Evolutionary conservation across 1,140 invertebrate species (phyloP).

Genomic region (Antheraea mylitta): DNA sequence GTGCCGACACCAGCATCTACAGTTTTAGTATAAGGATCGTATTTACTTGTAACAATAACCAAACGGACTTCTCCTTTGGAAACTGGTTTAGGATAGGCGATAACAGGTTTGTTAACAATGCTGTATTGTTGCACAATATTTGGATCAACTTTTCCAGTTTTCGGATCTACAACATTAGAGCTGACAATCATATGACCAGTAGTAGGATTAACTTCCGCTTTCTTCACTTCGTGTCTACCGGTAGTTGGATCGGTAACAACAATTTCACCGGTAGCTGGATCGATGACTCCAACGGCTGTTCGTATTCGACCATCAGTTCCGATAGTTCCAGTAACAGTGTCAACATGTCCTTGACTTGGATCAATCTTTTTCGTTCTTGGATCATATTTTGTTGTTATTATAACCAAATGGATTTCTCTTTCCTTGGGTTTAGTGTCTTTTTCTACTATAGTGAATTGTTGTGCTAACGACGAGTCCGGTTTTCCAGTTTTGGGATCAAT

Average conservation of each 20-base stretch:
- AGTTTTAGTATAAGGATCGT: slow-evolving; percentile 79
- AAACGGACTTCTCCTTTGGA: slow-evolving; percentile 77
- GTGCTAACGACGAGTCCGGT: slow-evolving; percentile 75
- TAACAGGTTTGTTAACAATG: slow-evolving; percentile 77
- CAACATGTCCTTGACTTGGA: slow-evolving; percentile 78
- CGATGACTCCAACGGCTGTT: slow-evolving; percentile 78
- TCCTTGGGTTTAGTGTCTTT: slow-evolving; percentile 70
- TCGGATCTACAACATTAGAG: slow-evolving; percentile 81
- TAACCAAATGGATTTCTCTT: slow-evolving; percentile 73
- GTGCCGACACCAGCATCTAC: slow-evolving; percentile 78
- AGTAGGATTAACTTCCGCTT: slow-evolving; percentile 77
- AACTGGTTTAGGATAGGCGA: slow-evolving; percentile 70
- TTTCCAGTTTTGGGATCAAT: slow-evolving; percentile 80
- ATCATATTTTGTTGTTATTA: slow-evolving; percentile 79
- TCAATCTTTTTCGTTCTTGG: slow-evolving; percentile 80
- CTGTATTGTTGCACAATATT: slow-evolving; percentile 80
- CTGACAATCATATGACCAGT: slow-evolving; percentile 80
- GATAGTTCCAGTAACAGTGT: slow-evolving; percentile 78
- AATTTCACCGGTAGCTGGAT: slow-evolving; percentile 78
- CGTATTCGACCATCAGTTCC: slow-evolving; percentile 76
- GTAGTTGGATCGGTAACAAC: slow-evolving; percentile 76
- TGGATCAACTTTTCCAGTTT: slow-evolving; percentile 81
- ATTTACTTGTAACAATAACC: slow-evolving; percentile 79
- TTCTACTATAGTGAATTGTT: slow-evolving; percentile 77
- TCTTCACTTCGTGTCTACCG: slow-evolving; percentile 75